phyloP scores from a whole-genome alignment of 2,888 invertebrate genomes.

The Icerya purchasi region DNA sequence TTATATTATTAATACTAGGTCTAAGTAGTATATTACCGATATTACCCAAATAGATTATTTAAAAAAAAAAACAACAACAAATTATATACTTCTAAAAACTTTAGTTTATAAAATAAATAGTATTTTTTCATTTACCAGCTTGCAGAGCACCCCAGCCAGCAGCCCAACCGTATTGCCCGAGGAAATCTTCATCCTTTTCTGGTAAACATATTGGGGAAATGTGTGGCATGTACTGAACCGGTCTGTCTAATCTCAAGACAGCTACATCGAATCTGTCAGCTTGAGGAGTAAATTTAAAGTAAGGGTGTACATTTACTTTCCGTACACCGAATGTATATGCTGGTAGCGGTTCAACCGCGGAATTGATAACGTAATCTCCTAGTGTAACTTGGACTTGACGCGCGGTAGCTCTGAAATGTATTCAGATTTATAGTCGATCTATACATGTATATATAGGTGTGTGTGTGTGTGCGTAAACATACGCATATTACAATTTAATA shows the following conservation, averaged over 20 bases:
- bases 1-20: too few species aligned
- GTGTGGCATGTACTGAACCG: slow-evolving; percentile 76
- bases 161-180: slow-evolving; percentile 78
- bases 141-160: slow-evolving; percentile 80
- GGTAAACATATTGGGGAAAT: slow-evolving; percentile 81
- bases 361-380: slow-evolving; percentile 84
- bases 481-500: too few species aligned
- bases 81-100: too few species aligned
- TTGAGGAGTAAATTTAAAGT: slow-evolving; percentile 75
- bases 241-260: slow-evolving; percentile 62
- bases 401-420: slow-evolving; percentile 45
- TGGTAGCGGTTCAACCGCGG: slow-evolving; percentile 71
- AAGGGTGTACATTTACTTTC: slow-evolving; percentile 72
- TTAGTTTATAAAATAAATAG: too few species aligned
- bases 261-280: slow-evolving; percentile 63
- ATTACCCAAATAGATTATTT: too few species aligned
- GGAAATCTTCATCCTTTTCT: slow-evolving; percentile 68
- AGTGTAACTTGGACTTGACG: slow-evolving; percentile 77
- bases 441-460: too few species aligned
- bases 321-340: slow-evolving; percentile 84
- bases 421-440: too few species aligned
- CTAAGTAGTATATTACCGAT: too few species aligned
- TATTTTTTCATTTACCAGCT: slow-evolving; percentile 33
- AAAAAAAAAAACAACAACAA: too few species aligned
- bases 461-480: too few species aligned